Percentiles rank a stretch among this genome's conserved stretches.
phyloP scores from a whole-genome alignment of 2,888 invertebrate species.

The Clepsis dumicolana region DNA sequence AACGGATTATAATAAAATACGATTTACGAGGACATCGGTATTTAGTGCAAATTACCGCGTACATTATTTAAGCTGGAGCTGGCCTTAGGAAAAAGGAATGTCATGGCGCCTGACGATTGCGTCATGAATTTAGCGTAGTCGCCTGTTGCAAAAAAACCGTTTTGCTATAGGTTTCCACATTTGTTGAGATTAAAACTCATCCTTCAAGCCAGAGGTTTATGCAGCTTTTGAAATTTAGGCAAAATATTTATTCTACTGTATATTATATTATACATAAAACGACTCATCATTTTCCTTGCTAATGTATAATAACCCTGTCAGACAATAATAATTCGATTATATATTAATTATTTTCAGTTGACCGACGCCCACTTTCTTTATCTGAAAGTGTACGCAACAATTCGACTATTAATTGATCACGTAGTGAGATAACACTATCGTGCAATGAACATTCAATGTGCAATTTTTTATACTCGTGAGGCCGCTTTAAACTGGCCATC shows the following conservation, averaged over 20 bases:
- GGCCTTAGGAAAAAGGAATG: background rate
- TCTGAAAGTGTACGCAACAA: conserved; percentile 2
- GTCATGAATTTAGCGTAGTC: background rate
- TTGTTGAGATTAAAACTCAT: conserved; percentile 1
- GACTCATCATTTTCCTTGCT: background rate
- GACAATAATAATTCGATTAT: conserved; percentile 6
- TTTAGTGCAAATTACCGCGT: background rate
- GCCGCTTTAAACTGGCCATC: background rate
- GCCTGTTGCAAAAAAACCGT: background rate
- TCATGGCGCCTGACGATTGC: background rate
- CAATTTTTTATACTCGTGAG: background rate
- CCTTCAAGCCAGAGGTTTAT: background rate
- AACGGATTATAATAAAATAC: conserved; percentile 7
- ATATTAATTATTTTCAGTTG: conserved; percentile 5
- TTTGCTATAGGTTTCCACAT: background rate
- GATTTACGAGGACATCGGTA: conserved; percentile 3
- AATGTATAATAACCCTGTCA: background rate
- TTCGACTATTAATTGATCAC: background rate
- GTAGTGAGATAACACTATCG: conserved; percentile 8
- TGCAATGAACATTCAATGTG: background rate
- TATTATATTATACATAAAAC: background rate
- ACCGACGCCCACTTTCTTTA: conserved; percentile 26
- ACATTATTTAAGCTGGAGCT: background rate
- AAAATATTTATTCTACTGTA: background rate
- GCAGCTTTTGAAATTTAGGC: background rate